Base-by-base conservation (phyloP, 2,113 vertebrate species). In the Myiagra hebetior region DNA sequence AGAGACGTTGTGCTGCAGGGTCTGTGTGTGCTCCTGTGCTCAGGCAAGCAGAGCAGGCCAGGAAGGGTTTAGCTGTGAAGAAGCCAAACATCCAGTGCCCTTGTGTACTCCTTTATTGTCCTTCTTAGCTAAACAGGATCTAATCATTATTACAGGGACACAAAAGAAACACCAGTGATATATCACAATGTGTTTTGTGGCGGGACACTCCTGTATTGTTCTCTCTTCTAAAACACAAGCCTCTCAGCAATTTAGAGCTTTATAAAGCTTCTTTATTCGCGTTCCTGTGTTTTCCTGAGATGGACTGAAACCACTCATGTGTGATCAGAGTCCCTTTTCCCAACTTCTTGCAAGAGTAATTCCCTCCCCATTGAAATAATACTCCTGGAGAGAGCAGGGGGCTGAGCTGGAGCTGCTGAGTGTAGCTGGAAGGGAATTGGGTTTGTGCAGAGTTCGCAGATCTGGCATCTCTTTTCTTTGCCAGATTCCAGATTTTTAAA, bases 41-140 rank as follows among this genome's bases (percentile, higher is more conserved):
- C 59, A 6, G 6, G 6, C 76, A 44, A 72, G 69, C 56, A 60
- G 18, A 39, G 15, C 7, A 39, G 62, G 31, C 49, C 55, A 74
- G 93, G 86, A 96, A 93, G 1, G 65, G 60, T 39, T 86, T 5
- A 69, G 87, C 82, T 88, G 94, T 93, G 92, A 96, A 97, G 75
- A 86, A 77, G 31, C 75, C 91, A 93, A 97, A 91, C 79, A 73
- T 70, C 8, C 90, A 81, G 79, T 47, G 87, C 56, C 52, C 74
- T 60, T 92, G 35, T 95, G 9, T 91, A 47, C 68, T 70, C 50
- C 20, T 70, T 62, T 44, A 77, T 93, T 95, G 88, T 84, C 88
- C 68, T 57, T 4, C 80, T 81, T 93, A 78, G 63, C 63, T 95
- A 93, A 94, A 94, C 79, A 77, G 85, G 85, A 94, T 95, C 83